A percentile compares a stretch with the other conserved stretches of the same genome.
Conservation (phyloP, 1,140 invertebrate genomes). For the Tetragnatha versicolor region DNA sequence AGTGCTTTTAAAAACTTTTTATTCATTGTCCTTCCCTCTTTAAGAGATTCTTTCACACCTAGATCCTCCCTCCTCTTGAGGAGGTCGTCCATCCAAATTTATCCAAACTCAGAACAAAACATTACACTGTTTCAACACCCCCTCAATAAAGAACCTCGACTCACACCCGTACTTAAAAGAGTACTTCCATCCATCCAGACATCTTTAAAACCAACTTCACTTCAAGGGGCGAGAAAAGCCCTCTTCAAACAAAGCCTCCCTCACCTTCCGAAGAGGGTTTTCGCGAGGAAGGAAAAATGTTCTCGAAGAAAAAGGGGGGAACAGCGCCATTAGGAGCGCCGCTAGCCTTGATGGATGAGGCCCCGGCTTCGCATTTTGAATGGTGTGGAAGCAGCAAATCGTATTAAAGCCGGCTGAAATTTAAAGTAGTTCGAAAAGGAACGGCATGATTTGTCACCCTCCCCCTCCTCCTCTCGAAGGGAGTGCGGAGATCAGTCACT, state of each 20-base stretch:
- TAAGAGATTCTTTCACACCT: no score
- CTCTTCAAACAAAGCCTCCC: conserved; percentile 35
- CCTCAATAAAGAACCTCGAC: no score
- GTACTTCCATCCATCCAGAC: not conserved
- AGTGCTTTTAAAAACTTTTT: no score
- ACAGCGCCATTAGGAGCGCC: conserved; percentile 35
- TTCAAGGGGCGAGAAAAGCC: not conserved
- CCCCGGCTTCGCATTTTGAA: conserved; percentile 41
- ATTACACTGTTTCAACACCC: no score
- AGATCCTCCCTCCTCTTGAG: no score
- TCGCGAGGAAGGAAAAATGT: not conserved
- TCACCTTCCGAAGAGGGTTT: not conserved
- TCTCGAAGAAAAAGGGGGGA: not conserved
- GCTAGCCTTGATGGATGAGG: conserved; percentile 43
- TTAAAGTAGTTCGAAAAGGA: conserved; percentile 45
- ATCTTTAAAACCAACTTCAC: conserved; percentile 41
- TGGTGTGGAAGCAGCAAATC: conserved; percentile 49
- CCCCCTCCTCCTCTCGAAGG: not conserved
- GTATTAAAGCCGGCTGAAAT: conserved; percentile 51
- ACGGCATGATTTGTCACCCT: conserved; percentile 36
- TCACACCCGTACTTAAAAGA: conserved; percentile 34
- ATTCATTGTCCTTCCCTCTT: no score
- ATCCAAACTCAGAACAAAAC: no score
- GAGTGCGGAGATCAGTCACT: conserved; percentile 24
- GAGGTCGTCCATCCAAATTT: no score